These are phyloP conservation scores for Psilopsiagon aurifrons DNA, from an alignment of 2,113 vertebrate species.

Conservation along the genomic window DNA sequence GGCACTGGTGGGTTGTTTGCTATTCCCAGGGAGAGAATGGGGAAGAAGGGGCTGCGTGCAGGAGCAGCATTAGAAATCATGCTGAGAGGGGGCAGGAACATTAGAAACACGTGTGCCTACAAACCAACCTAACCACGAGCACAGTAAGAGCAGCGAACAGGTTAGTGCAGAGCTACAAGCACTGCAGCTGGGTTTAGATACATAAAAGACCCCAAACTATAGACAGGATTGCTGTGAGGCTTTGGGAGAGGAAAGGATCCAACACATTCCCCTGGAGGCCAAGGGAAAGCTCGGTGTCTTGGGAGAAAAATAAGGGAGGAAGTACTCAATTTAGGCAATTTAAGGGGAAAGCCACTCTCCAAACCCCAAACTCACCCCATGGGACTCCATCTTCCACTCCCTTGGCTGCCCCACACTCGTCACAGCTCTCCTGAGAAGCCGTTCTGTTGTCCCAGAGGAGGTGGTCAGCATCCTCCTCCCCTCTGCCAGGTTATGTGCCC, in stretches of 20 bases:
- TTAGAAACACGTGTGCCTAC: rapidly evolving
- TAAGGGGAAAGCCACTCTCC: not conserved
- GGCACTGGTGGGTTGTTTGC: too few relatives aligned
- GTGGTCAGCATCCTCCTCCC: not conserved
- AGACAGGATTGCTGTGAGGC: not conserved
- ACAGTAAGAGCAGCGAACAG: not conserved
- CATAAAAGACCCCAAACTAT: not conserved
- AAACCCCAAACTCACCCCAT: not conserved
- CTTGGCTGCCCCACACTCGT: not conserved
- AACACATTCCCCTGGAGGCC: not conserved
- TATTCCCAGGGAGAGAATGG: not conserved
- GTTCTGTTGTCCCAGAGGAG: not conserved
- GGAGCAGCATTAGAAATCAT: not conserved
- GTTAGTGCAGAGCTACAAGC: not conserved
- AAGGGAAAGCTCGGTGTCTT: not conserved
- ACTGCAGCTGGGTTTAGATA: not conserved
- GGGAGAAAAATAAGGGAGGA: not conserved
- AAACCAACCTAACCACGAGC: not conserved
- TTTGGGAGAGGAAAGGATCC: not conserved
- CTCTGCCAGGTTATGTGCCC: not conserved
- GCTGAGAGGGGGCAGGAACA: not conserved
- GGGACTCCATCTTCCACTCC: not conserved
- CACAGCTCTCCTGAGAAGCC: not conserved
- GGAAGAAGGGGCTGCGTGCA: not conserved
- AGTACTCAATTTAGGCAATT: not conserved